These are phyloP conservation scores for Drosophila nigricruria DNA, from an alignment of 2,888 invertebrate genomes.

Conservation along the genomic window DNA sequence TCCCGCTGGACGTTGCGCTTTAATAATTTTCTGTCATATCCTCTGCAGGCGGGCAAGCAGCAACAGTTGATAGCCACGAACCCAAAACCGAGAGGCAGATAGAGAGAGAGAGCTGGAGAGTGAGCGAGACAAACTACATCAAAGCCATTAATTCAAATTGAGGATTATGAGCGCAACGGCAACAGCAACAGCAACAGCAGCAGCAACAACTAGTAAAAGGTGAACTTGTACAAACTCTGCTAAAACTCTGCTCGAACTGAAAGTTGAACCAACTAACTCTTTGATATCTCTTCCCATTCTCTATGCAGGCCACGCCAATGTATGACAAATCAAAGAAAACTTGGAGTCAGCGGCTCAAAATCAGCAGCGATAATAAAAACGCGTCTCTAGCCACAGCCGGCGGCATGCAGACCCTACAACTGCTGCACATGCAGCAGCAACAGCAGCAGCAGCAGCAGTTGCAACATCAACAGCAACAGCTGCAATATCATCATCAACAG, in stretches of 20 bases:
- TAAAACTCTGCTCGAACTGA: constrained; percentile 7
- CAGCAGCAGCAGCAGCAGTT: constrained; percentile 75
- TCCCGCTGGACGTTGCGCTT: constrained; percentile 77
- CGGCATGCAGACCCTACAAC: constrained; percentile 69
- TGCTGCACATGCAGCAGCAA: constrained; percentile 76
- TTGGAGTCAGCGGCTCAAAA: constrained; percentile 90
- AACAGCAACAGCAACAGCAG: constrained; percentile 27
- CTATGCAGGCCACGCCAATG: constrained; percentile 76
- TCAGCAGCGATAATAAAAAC: constrained; percentile 85
- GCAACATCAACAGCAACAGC: constrained; percentile 53
- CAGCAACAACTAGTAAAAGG: constrained; percentile 57
- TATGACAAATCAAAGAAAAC: constrained; percentile 87
- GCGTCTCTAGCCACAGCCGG: constrained; percentile 76
- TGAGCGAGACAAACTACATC: constrained; percentile 48
- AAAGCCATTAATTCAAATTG: constrained; percentile 77
- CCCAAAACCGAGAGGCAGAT: not conserved
- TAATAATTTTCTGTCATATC: constrained; percentile 70
- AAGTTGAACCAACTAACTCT: constrained; percentile 18
- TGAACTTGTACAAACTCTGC: constrained; percentile 23
- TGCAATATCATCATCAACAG: constrained; percentile 47
- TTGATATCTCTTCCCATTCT: not conserved
- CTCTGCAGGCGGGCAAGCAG: constrained; percentile 32
- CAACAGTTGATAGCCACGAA: constrained; percentile 58
- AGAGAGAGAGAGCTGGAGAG: not conserved
- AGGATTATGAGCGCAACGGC: constrained; percentile 77